Percentiles rank a stretch among this genome's conserved stretches.
phyloP scores from a whole-genome alignment of 2,888 invertebrate genomes.

The Epirrita christyi region DNA sequence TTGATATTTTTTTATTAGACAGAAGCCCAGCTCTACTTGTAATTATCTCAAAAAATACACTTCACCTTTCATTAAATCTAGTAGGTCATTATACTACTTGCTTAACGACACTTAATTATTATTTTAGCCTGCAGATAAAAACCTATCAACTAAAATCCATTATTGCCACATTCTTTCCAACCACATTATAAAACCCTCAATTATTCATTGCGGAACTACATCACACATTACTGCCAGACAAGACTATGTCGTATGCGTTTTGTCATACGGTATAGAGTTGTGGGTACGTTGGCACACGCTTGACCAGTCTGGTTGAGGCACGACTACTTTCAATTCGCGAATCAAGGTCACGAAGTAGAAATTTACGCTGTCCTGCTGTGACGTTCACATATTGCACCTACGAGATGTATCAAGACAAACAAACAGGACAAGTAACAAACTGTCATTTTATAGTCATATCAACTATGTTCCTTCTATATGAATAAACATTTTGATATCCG shows the following conservation, averaged over 20 bases:
- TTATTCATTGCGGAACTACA: slow-evolving; percentile 34
- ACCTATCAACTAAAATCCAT: slow-evolving; percentile 1
- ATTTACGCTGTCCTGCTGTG: slow-evolving; percentile 44
- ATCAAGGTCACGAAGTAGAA: slow-evolving; percentile 71
- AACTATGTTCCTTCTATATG: too few species aligned
- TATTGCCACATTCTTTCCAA: slow-evolving; percentile 29
- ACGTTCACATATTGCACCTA: background rate
- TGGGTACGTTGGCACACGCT: slow-evolving; percentile 28
- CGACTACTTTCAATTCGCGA: slow-evolving; percentile 67
- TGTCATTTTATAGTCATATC: too few species aligned
- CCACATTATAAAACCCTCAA: slow-evolving; percentile 31
- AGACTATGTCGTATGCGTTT: background rate
- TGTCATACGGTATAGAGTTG: slow-evolving; percentile 5
- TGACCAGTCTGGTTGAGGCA: slow-evolving; percentile 51
- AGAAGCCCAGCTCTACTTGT: too few species aligned
- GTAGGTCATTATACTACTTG: background rate
- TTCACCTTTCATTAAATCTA: background rate
- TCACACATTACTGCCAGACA: slow-evolving; percentile 7
- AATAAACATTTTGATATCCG: too few species aligned
- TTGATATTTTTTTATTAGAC: too few species aligned
- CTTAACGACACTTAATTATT: background rate
- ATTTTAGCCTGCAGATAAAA: background rate
- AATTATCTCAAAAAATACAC: background rate
- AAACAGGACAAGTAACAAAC: too few species aligned
- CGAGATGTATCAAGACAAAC: background rate